Percentiles rank a stretch among this genome's conserved stretches.
Conservation (phyloP, 2,797 vertebrate species). For the Trachurus trachurus region DNA sequence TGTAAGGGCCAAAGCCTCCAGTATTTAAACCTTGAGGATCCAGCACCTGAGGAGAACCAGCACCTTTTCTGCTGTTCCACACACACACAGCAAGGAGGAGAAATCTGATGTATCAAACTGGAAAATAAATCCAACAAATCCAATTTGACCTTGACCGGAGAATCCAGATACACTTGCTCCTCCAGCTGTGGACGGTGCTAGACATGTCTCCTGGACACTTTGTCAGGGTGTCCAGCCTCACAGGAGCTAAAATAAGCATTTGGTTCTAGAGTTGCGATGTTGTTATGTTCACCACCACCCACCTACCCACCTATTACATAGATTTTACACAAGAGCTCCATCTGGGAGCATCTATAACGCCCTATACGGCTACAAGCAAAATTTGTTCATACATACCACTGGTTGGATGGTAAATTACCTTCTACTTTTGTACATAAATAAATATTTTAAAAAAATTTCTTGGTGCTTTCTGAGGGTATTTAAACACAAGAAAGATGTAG, state of each 20-base stretch:
- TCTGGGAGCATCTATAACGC: not conserved
- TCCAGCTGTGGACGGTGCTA: conserved; percentile 24
- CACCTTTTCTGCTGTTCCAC: not conserved
- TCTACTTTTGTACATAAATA: not conserved
- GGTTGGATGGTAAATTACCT: not conserved
- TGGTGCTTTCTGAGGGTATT: not conserved
- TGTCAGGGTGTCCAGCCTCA: not conserved
- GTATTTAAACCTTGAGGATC: not conserved
- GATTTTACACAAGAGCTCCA: not conserved
- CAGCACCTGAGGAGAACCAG: not conserved
- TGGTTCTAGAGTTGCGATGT: not conserved
- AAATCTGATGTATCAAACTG: not conserved
- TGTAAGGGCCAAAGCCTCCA: not conserved
- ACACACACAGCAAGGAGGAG: not conserved
- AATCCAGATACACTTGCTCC: conserved; percentile 23
- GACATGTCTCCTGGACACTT: conserved; percentile 5
- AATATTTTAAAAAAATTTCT: not conserved
- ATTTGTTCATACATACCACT: not conserved
- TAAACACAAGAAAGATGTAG: not conserved
- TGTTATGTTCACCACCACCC: not conserved
- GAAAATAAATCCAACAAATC: conserved; percentile 24
- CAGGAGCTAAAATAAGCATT: not conserved
- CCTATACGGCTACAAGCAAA: not conserved
- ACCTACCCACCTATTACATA: not conserved
- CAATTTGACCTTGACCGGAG: conserved; percentile 76